Base-by-base conservation (phyloP, 2,113 vertebrate genomes). In the Chelonoidis abingdonii region DNA sequence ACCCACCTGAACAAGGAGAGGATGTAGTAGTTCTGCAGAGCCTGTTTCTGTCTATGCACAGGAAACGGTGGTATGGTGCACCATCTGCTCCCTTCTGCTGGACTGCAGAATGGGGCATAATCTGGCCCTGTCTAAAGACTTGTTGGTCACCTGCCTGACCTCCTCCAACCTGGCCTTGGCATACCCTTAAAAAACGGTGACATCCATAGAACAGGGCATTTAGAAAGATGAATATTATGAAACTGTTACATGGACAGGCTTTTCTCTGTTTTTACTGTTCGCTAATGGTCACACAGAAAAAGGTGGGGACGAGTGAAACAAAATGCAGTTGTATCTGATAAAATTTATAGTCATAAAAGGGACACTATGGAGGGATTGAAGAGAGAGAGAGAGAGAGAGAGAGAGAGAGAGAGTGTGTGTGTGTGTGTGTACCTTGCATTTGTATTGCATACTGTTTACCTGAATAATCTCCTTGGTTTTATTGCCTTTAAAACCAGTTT, bases 401-500 rank as follows among this genome's bases (percentile, higher is more conserved):
- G 44, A 47, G 44, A 47, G 44, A 47, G 44, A 47, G 44, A 47
- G 44, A 47, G 47, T 8, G 47, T 8, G 41, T 53, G 80, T 29
- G 72, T 12, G 49, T 3, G 3, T 4, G 12, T 13, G 49, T 12
- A 12, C 19, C 17, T 87, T 53, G 44, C 1, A 2, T 89, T 91
- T 93, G 38, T 89, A 90, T 93, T 69, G 54, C 79, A 84, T 90
- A 49, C 27, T 53, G 1, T 24, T 21, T 69, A 92, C 80, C 54
- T 89, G 62, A 92, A 76, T 57, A 82, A 53, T 54, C n/a, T 86
- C 94, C 87, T 41, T 29, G 44, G 0, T 96, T 85, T 93, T 90
- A 80, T 87, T 96, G 62, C 44, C 47, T 94, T 96, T 88, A 91
- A 94, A 94, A 24, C 44, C 47, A 90, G 47, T 75, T 95, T 35